Conservation (phyloP, 1,140 invertebrate genomes). For the Drosophila mojavensis region DNA sequence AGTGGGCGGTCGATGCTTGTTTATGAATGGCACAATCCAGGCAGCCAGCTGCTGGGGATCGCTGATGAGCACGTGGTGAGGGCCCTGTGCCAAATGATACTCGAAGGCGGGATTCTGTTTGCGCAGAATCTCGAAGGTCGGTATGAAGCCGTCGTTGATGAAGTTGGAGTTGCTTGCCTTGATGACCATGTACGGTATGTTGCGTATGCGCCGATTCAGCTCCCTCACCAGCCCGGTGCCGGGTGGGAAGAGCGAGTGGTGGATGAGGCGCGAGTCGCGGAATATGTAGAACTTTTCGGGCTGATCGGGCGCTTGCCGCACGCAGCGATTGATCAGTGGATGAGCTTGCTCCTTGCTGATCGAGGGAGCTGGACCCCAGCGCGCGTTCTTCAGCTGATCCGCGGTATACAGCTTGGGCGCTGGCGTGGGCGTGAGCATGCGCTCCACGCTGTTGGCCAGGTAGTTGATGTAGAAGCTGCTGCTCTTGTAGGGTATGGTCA, state of each 20-base stretch:
- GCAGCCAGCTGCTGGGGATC: slow-evolving; percentile 24
- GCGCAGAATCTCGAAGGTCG: slow-evolving; percentile 12
- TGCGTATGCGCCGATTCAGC: slow-evolving; percentile 15
- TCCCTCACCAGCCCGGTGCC: background rate
- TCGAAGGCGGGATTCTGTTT: slow-evolving; percentile 31
- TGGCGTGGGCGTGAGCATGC: background rate
- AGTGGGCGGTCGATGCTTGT: slow-evolving; percentile 14
- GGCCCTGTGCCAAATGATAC: slow-evolving; percentile 16
- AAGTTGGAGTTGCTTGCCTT: slow-evolving; percentile 12
- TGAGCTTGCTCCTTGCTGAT: background rate
- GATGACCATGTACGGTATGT: slow-evolving; percentile 25
- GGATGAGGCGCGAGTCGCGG: background rate
- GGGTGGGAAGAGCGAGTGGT: background rate
- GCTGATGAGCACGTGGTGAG: slow-evolving; percentile 19
- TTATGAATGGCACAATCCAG: slow-evolving; percentile 19
- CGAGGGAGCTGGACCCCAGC: slow-evolving; percentile 27
- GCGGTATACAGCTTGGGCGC: slow-evolving; percentile 16
- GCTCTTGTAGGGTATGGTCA: slow-evolving; percentile 19
- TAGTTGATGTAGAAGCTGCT: slow-evolving; percentile 16
- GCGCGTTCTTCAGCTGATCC: slow-evolving; percentile 1
- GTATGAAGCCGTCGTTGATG: background rate
- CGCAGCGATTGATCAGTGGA: slow-evolving; percentile 1
- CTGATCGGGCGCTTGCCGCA: background rate
- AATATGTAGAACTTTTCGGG: slow-evolving; percentile 17
- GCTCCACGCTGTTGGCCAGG: slow-evolving; percentile 24